Percentiles rank a stretch among this genome's conserved stretches.
phyloP scores from a whole-genome alignment of 2,113 vertebrate genomes.

The Embiotoca jacksoni region DNA sequence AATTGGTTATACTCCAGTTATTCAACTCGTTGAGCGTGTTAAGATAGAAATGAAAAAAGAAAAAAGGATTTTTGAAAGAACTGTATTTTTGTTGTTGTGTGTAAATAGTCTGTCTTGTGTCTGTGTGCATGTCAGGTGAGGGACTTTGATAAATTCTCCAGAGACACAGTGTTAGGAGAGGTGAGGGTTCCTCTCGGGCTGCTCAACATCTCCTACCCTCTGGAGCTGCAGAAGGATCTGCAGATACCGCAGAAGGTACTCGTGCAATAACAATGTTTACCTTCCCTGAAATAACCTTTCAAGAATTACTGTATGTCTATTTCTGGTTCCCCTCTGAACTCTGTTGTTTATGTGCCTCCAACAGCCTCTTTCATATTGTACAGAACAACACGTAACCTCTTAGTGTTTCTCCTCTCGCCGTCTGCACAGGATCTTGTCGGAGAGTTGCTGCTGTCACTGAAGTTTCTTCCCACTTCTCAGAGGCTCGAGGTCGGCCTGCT shows the following conservation, averaged over 20 bases:
- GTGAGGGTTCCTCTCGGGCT: conserved; percentile 70
- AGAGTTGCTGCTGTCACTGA: conserved; percentile 83
- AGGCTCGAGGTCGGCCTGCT: conserved; percentile 85
- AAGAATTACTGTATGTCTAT: no score
- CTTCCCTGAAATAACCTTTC: no score
- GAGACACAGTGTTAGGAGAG: conserved; percentile 81
- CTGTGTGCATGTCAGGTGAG: conserved; percentile 77
- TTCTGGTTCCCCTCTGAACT: no score
- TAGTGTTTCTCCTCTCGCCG: not conserved
- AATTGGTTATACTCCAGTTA: not conserved
- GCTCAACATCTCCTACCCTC: conserved; percentile 75
- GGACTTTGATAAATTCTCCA: conserved; percentile 84
- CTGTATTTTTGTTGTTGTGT: not conserved
- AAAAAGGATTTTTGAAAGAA: not conserved
- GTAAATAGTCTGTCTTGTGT: not conserved
- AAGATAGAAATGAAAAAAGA: not conserved
- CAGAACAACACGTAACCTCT: no score
- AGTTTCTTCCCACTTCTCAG: conserved; percentile 85
- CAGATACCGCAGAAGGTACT: conserved; percentile 81
- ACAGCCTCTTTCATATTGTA: no score
- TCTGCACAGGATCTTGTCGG: conserved; percentile 83
- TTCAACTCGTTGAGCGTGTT: not conserved
- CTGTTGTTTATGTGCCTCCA: no score
- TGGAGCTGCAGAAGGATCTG: conserved; percentile 81
- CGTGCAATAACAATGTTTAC: not conserved